Evolutionary conservation across 2,113 vertebrate genomes (phyloP).

Genomic region (Rattus rattus): DNA sequence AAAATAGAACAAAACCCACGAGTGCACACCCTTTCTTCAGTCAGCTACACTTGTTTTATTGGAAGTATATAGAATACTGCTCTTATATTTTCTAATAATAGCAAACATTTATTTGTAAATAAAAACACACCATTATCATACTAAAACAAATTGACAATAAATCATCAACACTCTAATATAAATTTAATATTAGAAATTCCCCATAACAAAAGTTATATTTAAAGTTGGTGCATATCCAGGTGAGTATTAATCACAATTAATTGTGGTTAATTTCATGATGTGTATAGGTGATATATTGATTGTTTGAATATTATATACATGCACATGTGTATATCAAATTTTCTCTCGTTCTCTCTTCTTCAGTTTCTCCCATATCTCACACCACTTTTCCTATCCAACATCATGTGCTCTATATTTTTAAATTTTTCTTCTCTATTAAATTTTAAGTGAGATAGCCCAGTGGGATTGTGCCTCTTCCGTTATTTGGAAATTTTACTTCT

Average conservation of each 20-base stretch:
- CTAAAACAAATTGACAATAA: not conserved
- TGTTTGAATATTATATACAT: not conserved
- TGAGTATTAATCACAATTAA: too few species aligned
- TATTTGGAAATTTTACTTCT: not conserved
- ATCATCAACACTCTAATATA: not conserved
- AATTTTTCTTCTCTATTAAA: not conserved
- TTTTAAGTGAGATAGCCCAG: not conserved
- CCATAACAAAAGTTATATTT: not conserved
- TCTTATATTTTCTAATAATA: not conserved
- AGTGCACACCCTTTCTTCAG: not conserved
- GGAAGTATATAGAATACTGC: not conserved
- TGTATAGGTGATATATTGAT: not conserved
- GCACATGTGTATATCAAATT: not conserved
- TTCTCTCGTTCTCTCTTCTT: not conserved
- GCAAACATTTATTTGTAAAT: not conserved
- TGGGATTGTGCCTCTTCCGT: not conserved
- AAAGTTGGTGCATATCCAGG: not conserved
- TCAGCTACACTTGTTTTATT: not conserved
- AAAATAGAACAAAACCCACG: not conserved
- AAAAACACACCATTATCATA: not conserved
- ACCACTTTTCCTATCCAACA: not conserved
- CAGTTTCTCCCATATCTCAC: too few species aligned
- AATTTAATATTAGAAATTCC: not conserved
- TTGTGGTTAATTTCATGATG: not conserved
- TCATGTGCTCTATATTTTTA: not conserved